phyloP scores from a whole-genome alignment of 1,140 invertebrate genomes.

The Aricia agestis region DNA sequence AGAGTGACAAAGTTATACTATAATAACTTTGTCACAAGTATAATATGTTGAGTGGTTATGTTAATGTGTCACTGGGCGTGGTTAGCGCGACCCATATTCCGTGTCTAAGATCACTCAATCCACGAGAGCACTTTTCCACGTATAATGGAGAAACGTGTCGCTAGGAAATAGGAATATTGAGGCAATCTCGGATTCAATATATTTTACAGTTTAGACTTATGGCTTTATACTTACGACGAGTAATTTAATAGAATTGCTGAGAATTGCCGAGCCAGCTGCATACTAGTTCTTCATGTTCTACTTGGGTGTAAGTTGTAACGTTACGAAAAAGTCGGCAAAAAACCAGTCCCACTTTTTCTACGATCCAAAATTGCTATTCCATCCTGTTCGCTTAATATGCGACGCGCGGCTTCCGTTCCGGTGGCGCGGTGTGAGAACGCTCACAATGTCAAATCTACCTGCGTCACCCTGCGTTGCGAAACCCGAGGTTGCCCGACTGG shows the following conservation, averaged over 20 bases:
- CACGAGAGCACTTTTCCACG: slow-evolving; percentile 3
- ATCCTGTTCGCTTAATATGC: neutral
- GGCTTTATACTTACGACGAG: no score
- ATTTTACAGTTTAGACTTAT: neutral
- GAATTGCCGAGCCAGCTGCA: no score
- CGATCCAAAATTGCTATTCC: neutral
- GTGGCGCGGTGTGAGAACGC: neutral
- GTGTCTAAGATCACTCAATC: slow-evolving; percentile 11
- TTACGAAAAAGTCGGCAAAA: neutral
- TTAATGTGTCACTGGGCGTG: slow-evolving; percentile 5
- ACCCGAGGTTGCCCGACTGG: neutral
- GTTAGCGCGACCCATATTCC: slow-evolving; percentile 8
- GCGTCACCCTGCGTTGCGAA: neutral
- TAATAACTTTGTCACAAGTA: neutral
- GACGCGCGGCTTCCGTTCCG: neutral
- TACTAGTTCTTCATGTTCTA: no score
- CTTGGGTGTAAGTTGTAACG: no score
- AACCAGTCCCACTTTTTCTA: slow-evolving; percentile 2
- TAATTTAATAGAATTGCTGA: no score
- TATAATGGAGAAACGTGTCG: slow-evolving; percentile 2
- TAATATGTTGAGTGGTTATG: slow-evolving; percentile 8
- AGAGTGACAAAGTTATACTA: no score
- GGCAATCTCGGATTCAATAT: neutral
- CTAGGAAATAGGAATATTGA: neutral
- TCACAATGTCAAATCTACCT: neutral